phyloP scores from a whole-genome alignment of 2,888 invertebrate species.

The Amaurobius ferox region DNA sequence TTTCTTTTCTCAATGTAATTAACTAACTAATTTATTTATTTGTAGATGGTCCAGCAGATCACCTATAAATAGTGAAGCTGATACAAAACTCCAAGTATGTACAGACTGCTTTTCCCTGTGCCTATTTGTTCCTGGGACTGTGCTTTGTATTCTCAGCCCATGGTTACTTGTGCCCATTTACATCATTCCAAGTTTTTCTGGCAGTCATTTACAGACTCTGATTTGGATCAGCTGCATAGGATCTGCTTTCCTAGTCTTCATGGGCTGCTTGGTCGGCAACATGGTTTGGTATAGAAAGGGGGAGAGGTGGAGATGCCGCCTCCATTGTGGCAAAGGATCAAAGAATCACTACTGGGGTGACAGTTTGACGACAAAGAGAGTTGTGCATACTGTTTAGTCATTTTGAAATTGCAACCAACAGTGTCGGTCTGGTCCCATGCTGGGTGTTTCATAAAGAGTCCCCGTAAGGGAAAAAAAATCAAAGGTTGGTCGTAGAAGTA shows the following conservation, averaged over 20 bases:
- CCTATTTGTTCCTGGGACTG: conserved; percentile 57
- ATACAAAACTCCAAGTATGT: conserved; percentile 38
- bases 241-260: conserved; percentile 47
- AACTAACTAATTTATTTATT: not conserved
- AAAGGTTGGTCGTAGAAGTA: too few relatives aligned
- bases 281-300: conserved; percentile 63
- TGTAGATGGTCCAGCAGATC: not conserved
- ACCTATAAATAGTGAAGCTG: not conserved
- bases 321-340: conserved; percentile 58
- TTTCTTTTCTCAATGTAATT: too few relatives aligned
- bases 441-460: too few relatives aligned
- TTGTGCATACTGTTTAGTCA: conserved; percentile 39
- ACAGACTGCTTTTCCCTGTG: conserved; percentile 59
- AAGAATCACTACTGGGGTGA: conserved; percentile 65
- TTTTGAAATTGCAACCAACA: not conserved
- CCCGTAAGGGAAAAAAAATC: too few relatives aligned
- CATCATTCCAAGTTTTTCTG: conserved; percentile 50
- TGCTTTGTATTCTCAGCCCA: conserved; percentile 48
- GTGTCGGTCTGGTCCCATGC: too few relatives aligned
- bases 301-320: conserved; percentile 43
- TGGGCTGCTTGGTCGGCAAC: conserved; percentile 64
- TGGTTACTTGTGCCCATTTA: conserved; percentile 65
- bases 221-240: conserved; percentile 43
- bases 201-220: conserved; percentile 37
- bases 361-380: conserved; percentile 33